Evolutionary conservation across 64 coral and sea anemone species (phyloP), one percentile per base, ranked within the genome.

Genomic region (Stylophora pistillata): DNA sequence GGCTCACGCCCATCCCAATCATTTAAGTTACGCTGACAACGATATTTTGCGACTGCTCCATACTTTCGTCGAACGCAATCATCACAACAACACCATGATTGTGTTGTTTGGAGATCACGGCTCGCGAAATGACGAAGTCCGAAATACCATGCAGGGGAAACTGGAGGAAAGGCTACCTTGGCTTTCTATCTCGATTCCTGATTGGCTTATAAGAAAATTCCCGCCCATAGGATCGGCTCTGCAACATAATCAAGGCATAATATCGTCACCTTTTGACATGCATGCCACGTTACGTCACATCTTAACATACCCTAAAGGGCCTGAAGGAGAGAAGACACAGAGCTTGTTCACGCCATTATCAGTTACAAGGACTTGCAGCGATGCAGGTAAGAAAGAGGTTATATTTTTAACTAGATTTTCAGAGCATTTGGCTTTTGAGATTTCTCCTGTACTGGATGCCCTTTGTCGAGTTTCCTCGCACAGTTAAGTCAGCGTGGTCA

Each of bases 161-260:
- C 72, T 98, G 56, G 95, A 98, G 79, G 95, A 98, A 79, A 77
- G 95, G 85, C 89, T 98, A 89, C 95, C 95, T 21, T 98, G 92
- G 92, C 77, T 98, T 12, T 98, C 95, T 31, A 91, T 98, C 71
- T 91, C 95, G 16, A 71, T 98, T 53, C 95, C 95, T 41, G 87
- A 81, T 20, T 91, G 92, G 95, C 68, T 98, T 68, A 89, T 94
- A 28, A 59, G 66, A 30, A 88, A 90, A 20, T 91, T 85, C 76
- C 95, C 95, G 30, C 92, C 94, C 53, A 34, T 98, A 26, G 63
- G 58, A 47, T 80, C 78, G 29, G 89, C 88, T 1, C 61, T 98
- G 53, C 75, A 76, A 57, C 84, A 94, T 30, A 98, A 98, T 80
- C 88, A 94, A 55, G 54, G 88, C 25, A 56, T 94, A 26, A 89